These are phyloP conservation scores for Sitta europaea DNA, from an alignment of 2,113 vertebrate species.

Conservation along the genomic window DNA sequence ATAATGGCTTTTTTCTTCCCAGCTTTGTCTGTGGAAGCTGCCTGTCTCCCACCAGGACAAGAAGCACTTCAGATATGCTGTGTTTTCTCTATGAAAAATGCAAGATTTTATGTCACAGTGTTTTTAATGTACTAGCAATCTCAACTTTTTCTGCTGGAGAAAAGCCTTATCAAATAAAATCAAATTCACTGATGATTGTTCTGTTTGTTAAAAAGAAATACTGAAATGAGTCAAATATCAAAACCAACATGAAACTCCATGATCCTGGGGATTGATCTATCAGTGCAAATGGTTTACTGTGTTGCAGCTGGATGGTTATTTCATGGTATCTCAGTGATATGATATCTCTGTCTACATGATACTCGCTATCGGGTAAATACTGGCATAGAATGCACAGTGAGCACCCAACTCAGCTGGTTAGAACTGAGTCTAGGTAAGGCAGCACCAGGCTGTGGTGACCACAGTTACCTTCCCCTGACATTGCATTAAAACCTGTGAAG, in stretches of 20 bases:
- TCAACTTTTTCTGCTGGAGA: neutral
- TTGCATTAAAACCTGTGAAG: neutral
- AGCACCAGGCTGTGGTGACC: neutral
- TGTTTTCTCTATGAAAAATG: neutral
- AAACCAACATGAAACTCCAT: neutral
- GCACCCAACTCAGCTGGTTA: neutral
- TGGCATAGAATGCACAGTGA: neutral
- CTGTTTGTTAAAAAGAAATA: neutral
- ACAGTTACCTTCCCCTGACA: neutral
- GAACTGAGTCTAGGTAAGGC: neutral
- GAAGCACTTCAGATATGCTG: neutral
- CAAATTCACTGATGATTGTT: neutral
- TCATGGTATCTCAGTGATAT: neutral
- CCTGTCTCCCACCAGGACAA: neutral
- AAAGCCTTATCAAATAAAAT: neutral
- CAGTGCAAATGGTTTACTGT: neutral
- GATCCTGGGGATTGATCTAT: neutral
- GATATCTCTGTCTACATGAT: neutral
- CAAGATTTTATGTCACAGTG: neutral
- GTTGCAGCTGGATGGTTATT: neutral
- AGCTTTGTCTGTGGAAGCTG: neutral
- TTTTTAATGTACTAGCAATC: neutral
- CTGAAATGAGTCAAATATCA: neutral
- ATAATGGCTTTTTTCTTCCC: neutral
- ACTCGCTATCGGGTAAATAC: accelerated